Percentiles rank a stretch among this genome's conserved stretches.
Evolutionary conservation across 2,113 vertebrate genomes (phyloP).

Genomic region (Oxyruncus cristatus): DNA sequence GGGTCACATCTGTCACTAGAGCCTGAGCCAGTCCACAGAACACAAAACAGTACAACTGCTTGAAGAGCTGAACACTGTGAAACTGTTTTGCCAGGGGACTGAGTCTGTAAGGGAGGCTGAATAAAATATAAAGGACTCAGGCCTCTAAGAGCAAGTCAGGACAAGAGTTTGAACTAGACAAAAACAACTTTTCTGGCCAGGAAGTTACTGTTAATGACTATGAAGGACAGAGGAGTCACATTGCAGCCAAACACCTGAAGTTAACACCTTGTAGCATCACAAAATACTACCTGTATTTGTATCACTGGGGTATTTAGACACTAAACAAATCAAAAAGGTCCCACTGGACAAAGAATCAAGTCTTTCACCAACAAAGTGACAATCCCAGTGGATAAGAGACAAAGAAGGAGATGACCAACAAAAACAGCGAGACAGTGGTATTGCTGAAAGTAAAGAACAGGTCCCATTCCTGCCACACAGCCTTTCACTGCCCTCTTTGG

Average conservation of each 20-base stretch:
- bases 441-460: background rate
- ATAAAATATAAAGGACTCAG: slow-evolving; percentile 42
- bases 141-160: slow-evolving; percentile 49
- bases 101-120: slow-evolving; percentile 53
- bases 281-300: background rate
- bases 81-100: slow-evolving; percentile 64
- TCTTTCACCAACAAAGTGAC: background rate
- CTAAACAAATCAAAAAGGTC: background rate
- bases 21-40: slow-evolving; percentile 58
- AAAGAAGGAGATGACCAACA: background rate
- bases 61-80: slow-evolving; percentile 67
- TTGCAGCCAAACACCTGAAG: background rate
- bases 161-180: slow-evolving; percentile 33
- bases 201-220: background rate
- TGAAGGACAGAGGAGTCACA: background rate
- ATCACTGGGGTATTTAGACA: background rate
- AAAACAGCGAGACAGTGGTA: background rate
- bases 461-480: background rate
- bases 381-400: background rate
- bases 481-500: background rate
- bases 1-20: slow-evolving; percentile 60
- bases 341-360: background rate
- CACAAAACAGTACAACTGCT: slow-evolving; percentile 66
- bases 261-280: background rate
- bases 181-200: slow-evolving; percentile 20